Percentiles rank a stretch among this genome's conserved stretches.
Conservation (phyloP, 2,113 vertebrate genomes). For the Lipotes vexillifer region DNA sequence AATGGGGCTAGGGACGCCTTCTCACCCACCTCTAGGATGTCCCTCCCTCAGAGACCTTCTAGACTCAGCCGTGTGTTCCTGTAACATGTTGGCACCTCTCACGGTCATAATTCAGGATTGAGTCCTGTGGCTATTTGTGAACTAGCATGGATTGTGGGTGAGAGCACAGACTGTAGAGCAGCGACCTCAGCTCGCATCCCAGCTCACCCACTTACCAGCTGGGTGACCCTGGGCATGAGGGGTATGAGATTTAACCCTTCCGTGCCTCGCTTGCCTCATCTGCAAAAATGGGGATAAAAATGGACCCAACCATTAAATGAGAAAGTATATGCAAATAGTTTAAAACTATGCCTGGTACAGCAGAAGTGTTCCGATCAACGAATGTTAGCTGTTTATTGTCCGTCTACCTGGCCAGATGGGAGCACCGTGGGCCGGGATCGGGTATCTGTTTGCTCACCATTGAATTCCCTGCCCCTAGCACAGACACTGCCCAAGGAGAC, state of each 20-base stretch:
- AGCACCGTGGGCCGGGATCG: neutral
- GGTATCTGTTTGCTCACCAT: neutral
- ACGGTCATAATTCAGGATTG: neutral
- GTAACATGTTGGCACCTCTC: neutral
- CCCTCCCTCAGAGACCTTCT: neutral
- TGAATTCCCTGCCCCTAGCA: neutral
- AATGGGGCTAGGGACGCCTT: neutral
- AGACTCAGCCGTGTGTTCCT: neutral
- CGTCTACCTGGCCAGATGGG: neutral
- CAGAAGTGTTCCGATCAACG: too few relatives aligned
- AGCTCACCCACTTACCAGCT: neutral
- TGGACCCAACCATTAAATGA: neutral
- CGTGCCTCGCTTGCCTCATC: neutral
- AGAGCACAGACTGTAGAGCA: neutral
- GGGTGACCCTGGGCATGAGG: neutral
- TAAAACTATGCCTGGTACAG: neutral
- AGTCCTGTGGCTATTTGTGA: neutral
- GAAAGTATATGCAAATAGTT: neutral
- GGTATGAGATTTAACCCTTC: neutral
- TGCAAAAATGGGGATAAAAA: neutral
- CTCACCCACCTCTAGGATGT: neutral
- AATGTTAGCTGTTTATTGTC: neutral
- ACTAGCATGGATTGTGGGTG: neutral
- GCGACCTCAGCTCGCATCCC: neutral
- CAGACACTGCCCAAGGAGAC: neutral